Conservation (phyloP, 2,113 vertebrate species). For the Leucopternis melanops region DNA sequence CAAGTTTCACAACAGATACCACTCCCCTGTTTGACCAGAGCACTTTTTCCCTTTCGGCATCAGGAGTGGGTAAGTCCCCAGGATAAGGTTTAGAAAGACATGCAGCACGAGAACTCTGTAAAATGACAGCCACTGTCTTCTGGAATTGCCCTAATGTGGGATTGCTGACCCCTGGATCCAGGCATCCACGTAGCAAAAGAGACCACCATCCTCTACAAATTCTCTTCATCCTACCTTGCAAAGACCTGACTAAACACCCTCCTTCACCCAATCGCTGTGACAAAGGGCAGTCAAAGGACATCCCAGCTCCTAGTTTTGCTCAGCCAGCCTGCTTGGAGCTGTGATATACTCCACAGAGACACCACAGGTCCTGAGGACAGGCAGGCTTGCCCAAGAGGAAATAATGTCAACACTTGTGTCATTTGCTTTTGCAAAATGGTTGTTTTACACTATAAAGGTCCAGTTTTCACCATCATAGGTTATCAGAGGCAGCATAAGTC, state of each 20-base stretch:
- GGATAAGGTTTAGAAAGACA: background rate
- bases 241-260: background rate
- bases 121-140: background rate
- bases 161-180: background rate
- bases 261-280: background rate
- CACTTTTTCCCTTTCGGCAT: background rate
- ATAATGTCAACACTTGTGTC: background rate
- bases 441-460: background rate
- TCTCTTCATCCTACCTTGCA: background rate
- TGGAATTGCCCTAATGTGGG: background rate
- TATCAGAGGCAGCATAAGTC: background rate
- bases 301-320: background rate
- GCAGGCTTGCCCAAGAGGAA: background rate
- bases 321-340: background rate
- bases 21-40: background rate
- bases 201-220: background rate
- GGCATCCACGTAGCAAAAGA: background rate
- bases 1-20: background rate
- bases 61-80: background rate
- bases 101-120: background rate
- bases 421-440: background rate
- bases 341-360: background rate
- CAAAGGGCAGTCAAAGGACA: background rate
- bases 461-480: background rate
- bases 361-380: background rate